phyloP scores from a whole-genome alignment of 2,797 vertebrate species.

The Chromis chromis region DNA sequence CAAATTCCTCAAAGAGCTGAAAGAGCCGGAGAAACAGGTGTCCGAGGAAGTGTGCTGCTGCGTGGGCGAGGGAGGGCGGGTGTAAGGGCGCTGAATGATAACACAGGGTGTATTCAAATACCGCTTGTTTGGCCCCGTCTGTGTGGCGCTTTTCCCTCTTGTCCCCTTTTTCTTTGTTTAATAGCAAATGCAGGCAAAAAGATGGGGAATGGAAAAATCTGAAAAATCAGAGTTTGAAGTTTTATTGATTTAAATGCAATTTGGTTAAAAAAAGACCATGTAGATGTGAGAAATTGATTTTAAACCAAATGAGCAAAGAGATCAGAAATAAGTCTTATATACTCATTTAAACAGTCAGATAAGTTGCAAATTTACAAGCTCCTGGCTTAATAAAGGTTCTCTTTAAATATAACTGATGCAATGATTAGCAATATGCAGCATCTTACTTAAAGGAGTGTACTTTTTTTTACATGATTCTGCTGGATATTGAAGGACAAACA shows the following conservation, averaged over 20 bases:
- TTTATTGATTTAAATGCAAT: conserved; percentile 65
- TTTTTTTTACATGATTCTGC: not conserved
- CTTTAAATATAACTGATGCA: conserved; percentile 3
- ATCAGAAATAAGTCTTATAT: conserved; percentile 14
- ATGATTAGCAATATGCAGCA: conserved; percentile 17
- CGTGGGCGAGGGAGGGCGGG: conserved; percentile 46
- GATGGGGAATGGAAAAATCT: not conserved
- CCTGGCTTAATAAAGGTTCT: conserved; percentile 2
- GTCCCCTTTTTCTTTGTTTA: conserved; percentile 35
- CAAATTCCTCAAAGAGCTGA: conserved; percentile 83
- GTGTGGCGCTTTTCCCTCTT: conserved; percentile 26
- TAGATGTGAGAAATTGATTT: conserved; percentile 13
- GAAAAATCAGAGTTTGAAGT: not conserved
- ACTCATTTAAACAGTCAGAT: conserved; percentile 1
- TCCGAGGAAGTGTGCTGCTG: conserved; percentile 79
- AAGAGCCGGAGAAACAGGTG: conserved; percentile 85
- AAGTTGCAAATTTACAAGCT: conserved; percentile 26
- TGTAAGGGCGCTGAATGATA: conserved; percentile 65
- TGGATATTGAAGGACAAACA: not conserved
- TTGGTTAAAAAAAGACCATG: conserved; percentile 55
- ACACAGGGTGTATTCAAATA: conserved; percentile 76
- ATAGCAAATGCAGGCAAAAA: not conserved
- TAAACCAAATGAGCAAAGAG: conserved; percentile 26
- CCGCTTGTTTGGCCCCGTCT: conserved; percentile 34
- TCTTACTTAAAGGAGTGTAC: not conserved